These are phyloP conservation scores for Philypnodon macrostomus DNA, from an alignment of 2,797 vertebrate species.

Conservation along the genomic window DNA sequence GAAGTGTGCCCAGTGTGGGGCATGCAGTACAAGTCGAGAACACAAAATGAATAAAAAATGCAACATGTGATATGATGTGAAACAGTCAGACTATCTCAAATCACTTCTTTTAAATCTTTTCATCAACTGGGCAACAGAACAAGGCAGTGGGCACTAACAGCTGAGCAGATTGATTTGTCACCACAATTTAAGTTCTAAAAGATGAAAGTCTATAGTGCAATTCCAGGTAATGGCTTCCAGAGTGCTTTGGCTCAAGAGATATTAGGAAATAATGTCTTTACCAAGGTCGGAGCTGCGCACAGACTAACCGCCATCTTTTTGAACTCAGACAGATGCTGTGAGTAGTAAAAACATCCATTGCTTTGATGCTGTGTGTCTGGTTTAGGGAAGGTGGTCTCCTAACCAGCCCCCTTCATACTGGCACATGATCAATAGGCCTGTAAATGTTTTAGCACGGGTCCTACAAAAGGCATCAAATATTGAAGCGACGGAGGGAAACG, in stretches of 20 bases:
- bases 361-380: constrained; percentile 56
- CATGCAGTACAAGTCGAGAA: too few species aligned
- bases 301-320: constrained; percentile 22
- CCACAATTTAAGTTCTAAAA: constrained; percentile 12
- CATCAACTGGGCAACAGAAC: constrained; percentile 15
- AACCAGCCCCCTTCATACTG: constrained; percentile 16
- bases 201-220: constrained; percentile 46
- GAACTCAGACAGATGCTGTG: constrained; percentile 27
- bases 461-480: constrained; percentile 70
- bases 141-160: constrained; percentile 15
- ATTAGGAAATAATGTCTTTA: constrained; percentile 51
- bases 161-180: constrained; percentile 27
- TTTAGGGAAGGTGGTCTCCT: constrained; percentile 45
- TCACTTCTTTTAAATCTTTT: constrained; percentile 1
- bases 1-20: too few species aligned
- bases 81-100: background rate
- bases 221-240: constrained; percentile 73
- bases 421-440: constrained; percentile 61
- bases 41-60: constrained; percentile 11
- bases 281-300: too few species aligned
- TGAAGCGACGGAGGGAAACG: constrained; percentile 66
- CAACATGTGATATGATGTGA: constrained; percentile 4
- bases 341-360: constrained; percentile 31
- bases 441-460: constrained; percentile 61
- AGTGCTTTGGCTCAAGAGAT: constrained; percentile 57